These are phyloP conservation scores for Belgica antarctica DNA, from an alignment of 2,888 invertebrate genomes.

Conservation along the genomic window DNA sequence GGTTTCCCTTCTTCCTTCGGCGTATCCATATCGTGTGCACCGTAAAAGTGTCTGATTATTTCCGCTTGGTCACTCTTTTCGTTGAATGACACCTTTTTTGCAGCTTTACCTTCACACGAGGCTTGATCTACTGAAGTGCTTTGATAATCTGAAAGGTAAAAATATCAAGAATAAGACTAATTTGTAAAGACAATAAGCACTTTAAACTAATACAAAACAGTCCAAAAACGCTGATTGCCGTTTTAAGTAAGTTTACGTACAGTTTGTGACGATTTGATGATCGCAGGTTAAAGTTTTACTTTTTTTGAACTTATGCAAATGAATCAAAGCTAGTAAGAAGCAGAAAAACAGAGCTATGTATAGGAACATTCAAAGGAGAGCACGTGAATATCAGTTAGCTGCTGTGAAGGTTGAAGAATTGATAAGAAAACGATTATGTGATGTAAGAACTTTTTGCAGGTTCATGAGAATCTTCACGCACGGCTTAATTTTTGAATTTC, in stretches of 20 bases:
- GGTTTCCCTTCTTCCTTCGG: slow-evolving; percentile 12
- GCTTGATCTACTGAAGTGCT: not conserved
- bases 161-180: not conserved
- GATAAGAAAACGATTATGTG: not conserved
- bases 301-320: slow-evolving; percentile 42
- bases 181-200: too few relatives aligned
- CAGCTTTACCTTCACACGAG: not conserved
- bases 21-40: slow-evolving; percentile 36
- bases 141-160: not conserved
- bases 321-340: slow-evolving; percentile 33
- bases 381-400: not conserved
- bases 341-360: slow-evolving; percentile 31
- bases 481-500: too few relatives aligned
- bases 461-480: not conserved
- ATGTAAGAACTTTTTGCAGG: too few relatives aligned
- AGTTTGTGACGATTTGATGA: not conserved
- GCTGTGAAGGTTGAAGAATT: not conserved
- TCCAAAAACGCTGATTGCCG: not conserved
- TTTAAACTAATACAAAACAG: not conserved
- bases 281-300: slow-evolving; percentile 40
- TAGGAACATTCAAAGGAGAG: slow-evolving; percentile 2
- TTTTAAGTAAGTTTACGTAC: slow-evolving; percentile 18
- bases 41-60: slow-evolving; percentile 21
- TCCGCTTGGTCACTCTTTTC: not conserved
- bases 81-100: slow-evolving; percentile 23